Conservation (phyloP, 2,797 vertebrate species). For the Chiroxiphia lanceolata region DNA sequence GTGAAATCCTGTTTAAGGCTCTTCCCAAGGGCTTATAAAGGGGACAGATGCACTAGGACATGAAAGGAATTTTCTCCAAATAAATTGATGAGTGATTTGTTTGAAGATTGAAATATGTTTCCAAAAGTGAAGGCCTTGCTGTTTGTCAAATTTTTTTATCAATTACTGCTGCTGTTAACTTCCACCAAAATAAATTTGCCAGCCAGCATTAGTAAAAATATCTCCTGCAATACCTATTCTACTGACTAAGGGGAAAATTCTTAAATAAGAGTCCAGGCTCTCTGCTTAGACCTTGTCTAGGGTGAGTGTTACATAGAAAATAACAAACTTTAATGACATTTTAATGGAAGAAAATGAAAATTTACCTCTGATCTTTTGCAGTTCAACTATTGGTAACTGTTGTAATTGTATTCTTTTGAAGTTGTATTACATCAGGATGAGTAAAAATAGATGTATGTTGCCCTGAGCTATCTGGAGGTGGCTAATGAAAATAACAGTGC, state of each 20-base stretch:
- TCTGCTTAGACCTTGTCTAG: background rate
- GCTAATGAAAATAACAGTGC: background rate
- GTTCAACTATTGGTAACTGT: background rate
- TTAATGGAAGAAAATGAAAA: constrained; percentile 28
- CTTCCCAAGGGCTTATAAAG: background rate
- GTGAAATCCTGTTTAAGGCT: background rate
- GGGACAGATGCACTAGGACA: background rate
- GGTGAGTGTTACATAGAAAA: background rate
- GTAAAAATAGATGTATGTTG: background rate
- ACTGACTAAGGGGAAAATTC: background rate
- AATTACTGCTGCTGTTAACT: background rate
- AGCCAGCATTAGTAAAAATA: background rate
- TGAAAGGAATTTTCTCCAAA: background rate
- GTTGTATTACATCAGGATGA: background rate
- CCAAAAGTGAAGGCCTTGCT: background rate
- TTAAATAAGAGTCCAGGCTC: background rate
- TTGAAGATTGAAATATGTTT: background rate
- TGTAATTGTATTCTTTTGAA: constrained; percentile 18
- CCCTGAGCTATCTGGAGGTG: background rate
- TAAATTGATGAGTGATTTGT: background rate
- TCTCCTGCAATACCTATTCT: background rate
- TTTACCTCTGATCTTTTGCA: background rate
- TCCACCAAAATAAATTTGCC: background rate
- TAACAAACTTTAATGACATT: constrained; percentile 1
- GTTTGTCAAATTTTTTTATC: background rate